Evolutionary conservation across 1,140 invertebrate genomes (phyloP), one percentile per base, ranked within the genome.

Genomic region (Drosophila bipectinata): DNA sequence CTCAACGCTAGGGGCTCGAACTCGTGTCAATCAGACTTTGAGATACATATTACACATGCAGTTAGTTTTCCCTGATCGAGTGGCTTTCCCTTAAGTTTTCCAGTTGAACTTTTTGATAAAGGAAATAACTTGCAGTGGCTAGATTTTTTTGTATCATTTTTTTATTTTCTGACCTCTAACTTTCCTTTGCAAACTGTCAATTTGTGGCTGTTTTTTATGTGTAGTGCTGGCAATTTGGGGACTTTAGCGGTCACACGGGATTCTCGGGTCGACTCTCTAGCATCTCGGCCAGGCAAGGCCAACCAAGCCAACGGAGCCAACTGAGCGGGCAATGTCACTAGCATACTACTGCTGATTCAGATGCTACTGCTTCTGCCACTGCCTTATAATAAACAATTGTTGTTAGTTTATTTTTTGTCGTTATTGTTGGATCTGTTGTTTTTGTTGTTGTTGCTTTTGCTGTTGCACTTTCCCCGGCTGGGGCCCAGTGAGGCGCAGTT

Each of bases 321-420:
- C 77, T 72, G 63, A 79, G 79, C 75, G 60, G 67, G 75, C 80
- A 84, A 82, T 79, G 79, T 82, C 80, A 82, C 62, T 58, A 73
- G 72, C 83, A 32, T 32, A 8, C 32, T 32, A 0, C 3, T 32
- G 32, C 8, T 24, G 18, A 30, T 53, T 8, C 2, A 30, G 12
- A 28, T 45, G 3, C 5, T 45, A 1, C 5, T 7, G 1, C n/a
- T 41, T 3, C 9, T 3, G 3, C 37, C 34, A 10, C 30, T 14
- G 39, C 48, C 61, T 68, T 57, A 66, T 80, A 88, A 80, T 68
- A 79, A 87, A 82, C 79, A 88, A 87, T 87, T 87, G 73, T 77
- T 79, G 79, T 68, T 69, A 51, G 47, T 61, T 64, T 57, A 45
- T 62, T 60, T 72, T 75, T 58, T 64, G 37, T 18, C 53, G 14